phyloP scores from a whole-genome alignment of 2,888 invertebrate genomes.

The Gastrophysa polygoni region DNA sequence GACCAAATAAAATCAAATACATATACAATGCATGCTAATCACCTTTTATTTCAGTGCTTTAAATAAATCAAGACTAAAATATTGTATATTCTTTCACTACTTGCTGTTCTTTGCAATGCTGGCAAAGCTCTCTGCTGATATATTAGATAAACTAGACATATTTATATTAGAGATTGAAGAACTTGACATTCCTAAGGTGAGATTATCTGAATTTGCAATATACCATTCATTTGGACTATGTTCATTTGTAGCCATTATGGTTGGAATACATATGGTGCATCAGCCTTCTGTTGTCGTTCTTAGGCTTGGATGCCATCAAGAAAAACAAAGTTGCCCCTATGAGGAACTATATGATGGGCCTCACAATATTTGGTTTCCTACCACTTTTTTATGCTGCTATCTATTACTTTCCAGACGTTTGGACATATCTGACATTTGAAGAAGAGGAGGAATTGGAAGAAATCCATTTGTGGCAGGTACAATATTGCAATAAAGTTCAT shows the following conservation, averaged over 20 bases:
- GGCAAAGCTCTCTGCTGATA: constrained; percentile 88
- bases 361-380: constrained; percentile 75
- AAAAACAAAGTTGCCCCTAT: constrained; percentile 80
- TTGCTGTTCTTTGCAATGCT: constrained; percentile 88
- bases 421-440: constrained; percentile 74
- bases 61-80: constrained; percentile 94
- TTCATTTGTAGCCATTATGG: constrained; percentile 69
- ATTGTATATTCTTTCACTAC: constrained; percentile 93
- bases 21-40: constrained; percentile 36
- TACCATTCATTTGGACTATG: constrained; percentile 15
- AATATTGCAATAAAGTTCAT: constrained; percentile 25
- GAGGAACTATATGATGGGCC: constrained; percentile 82
- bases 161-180: constrained; percentile 94
- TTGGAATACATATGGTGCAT: constrained; percentile 96
- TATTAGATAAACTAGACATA: constrained; percentile 90
- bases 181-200: constrained; percentile 81
- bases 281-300: constrained; percentile 81
- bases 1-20: constrained; percentile 23
- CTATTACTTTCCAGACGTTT: constrained; percentile 85
- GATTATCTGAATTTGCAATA: constrained; percentile 11
- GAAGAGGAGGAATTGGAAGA: constrained; percentile 70
- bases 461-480: constrained; percentile 77
- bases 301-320: constrained; percentile 85
- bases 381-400: constrained; percentile 82
- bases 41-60: constrained; percentile 76